Evolutionary conservation across 2,888 invertebrate species (phyloP), one percentile per base, ranked within the genome.

Genomic region (Polyommatus iphigenia): DNA sequence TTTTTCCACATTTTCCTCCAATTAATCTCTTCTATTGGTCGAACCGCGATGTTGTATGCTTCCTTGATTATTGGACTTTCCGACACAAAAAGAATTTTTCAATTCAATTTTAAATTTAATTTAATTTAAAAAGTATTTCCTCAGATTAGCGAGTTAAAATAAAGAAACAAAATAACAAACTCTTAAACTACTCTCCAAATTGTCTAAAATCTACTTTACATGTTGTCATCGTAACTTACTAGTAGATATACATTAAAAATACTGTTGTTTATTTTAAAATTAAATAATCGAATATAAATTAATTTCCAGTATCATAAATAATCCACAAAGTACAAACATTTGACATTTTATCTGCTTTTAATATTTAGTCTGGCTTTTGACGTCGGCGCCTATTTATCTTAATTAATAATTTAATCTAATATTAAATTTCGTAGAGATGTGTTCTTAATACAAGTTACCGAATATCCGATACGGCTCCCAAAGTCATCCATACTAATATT

Each of bases 291-390:
- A 57, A n/a, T 57, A 57, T 20, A 20, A 20, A 62, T 20, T 24
- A 62, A 20, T 20, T 20, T 62, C 7, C 10, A 62, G 10, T 62
- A 62, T 20, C 0, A 20, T 59, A 8, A 20, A n/a, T 62, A 24
- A 24, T 62, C 20, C 24, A 62, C 24, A 4, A 62, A n/a, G n/a
- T n/a, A n/a, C n/a, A n/a, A 62, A 62, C 20, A 24, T 24, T 62
- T 62, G 13, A 62, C 62, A 62, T 62, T 62, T 62, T 62, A 62
- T 62, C 62, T 24, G 62, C 62, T 13, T 62, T 54, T 24, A 62
- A 13, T 32, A 67, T 67, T 67, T 29, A 2, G 67, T 67, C 67
- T 67, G 67, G 67, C 67, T 5, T 67, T 67, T 29, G 67, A 15
- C 29, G 18, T 15, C 29, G 29, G 29, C 18, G 67, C 29, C 29